Percentiles rank a stretch among this genome's conserved stretches.
These are phyloP conservation scores for Tragelaphus imberbis DNA, from an alignment of 2,113 vertebrate species.

Conservation along the genomic window DNA sequence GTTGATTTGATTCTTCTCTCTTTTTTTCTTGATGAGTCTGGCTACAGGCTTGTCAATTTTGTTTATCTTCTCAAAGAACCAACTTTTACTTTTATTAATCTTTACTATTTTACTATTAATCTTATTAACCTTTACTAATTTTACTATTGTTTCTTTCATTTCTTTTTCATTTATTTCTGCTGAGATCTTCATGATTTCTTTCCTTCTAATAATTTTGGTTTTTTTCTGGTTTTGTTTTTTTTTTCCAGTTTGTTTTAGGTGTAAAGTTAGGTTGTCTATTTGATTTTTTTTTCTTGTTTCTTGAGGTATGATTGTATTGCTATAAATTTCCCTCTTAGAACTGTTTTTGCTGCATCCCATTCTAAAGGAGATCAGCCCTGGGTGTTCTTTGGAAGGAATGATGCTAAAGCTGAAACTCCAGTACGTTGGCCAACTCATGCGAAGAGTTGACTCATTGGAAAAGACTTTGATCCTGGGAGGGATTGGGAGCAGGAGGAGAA, in stretches of 20 bases:
- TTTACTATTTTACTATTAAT: too few species aligned
- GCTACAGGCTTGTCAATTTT: background rate
- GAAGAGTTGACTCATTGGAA: too few species aligned
- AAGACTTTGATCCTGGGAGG: too few species aligned
- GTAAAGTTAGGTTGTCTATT: background rate
- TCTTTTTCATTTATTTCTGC: background rate
- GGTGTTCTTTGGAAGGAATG: too few species aligned
- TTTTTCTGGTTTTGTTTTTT: background rate
- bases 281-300: background rate
- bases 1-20: background rate
- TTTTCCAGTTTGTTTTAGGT: background rate
- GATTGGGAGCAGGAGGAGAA: too few species aligned
- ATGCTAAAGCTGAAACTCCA: too few species aligned
- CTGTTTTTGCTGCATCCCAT: background rate
- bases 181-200: background rate
- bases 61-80: background rate
- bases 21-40: background rate
- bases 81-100: background rate
- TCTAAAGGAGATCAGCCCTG: too few species aligned
- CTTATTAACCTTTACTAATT: too few species aligned
- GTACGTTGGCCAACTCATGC: too few species aligned
- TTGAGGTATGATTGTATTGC: background rate
- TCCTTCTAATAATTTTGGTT: background rate
- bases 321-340: background rate
- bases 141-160: background rate